Conservation (phyloP, 2,888 invertebrate genomes). For the Hermaeophaga mercurialis region DNA sequence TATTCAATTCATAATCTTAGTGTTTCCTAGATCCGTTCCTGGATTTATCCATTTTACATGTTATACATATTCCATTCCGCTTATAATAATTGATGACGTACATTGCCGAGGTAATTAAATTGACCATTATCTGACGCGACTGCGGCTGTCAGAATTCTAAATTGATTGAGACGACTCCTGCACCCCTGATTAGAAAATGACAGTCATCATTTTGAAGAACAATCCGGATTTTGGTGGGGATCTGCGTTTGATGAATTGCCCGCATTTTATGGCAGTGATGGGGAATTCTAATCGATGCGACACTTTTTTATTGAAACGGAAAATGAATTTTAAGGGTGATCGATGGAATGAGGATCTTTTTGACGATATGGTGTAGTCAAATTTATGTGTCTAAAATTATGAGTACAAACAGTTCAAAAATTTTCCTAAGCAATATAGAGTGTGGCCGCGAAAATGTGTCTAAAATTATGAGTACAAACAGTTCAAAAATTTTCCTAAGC, state of each 20-base stretch:
- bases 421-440: too few relatives aligned
- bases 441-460: too few relatives aligned
- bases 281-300: constrained; percentile 23
- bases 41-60: not conserved
- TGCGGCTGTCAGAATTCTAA: constrained; percentile 32
- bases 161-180: constrained; percentile 30
- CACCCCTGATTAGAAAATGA: constrained; percentile 24
- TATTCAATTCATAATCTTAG: too few relatives aligned
- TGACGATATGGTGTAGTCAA: not conserved
- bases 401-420: too few relatives aligned
- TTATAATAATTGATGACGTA: constrained; percentile 33
- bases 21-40: not conserved
- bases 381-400: too few relatives aligned
- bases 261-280: constrained; percentile 13
- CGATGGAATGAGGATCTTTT: constrained; percentile 7
- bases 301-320: constrained; percentile 17
- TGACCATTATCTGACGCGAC: constrained; percentile 36
- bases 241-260: constrained; percentile 27
- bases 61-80: constrained; percentile 9
- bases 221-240: constrained; percentile 22
- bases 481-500: too few relatives aligned
- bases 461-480: too few relatives aligned
- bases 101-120: constrained; percentile 36
- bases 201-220: constrained; percentile 29
- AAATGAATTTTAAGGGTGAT: constrained; percentile 21